Base-by-base conservation (phyloP, 2,113 vertebrate genomes). In the Bufo gargarizans region DNA sequence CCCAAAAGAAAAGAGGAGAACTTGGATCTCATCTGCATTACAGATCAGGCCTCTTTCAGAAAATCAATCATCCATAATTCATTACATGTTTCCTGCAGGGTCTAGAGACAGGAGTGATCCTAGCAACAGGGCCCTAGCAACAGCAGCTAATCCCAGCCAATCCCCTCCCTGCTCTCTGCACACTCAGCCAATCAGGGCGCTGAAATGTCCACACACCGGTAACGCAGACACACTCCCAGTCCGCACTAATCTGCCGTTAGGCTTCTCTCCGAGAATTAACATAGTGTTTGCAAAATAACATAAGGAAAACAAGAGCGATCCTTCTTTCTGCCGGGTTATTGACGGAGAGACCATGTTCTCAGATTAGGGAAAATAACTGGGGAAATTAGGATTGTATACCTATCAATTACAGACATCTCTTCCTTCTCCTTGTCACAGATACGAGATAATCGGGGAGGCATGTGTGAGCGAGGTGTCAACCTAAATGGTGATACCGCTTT, bases 81-180 rank as follows among this genome's bases (percentile, higher is more conserved):
- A 98, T 97, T 90, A 94, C 94, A 92, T 93, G 96, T 94, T 95
- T 96, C 96, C 96, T 95, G 94, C 94, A 81, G 95, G 95, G 95
- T 94, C 93, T 92, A 85, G 92, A 94, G 93, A 95, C 95, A 90
- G 94, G 93, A 92, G 89, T 91, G 92, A 91, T 94, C 97, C 93
- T 98, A 96, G 97, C 96, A 98, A 97, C 96, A 92, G 95, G 93
- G 95, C 94, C 97, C 94, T 97, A 95, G 97, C 97, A 98, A 98
- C 97, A 91, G 95, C 94, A 91, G 93, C 89, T 89, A 90, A 89
- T 88, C 85, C 72, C 90, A 92, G 92, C 96, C 96, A 96, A 97
- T 97, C 93, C 91, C 83, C 67, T 86, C 22, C 91, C 77, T 91
- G 76, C 92, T 93, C 93, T 87, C 95, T 92, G 90, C 91, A 86